Conservation (phyloP, 2,888 invertebrate genomes). For the Troides aeacus region DNA sequence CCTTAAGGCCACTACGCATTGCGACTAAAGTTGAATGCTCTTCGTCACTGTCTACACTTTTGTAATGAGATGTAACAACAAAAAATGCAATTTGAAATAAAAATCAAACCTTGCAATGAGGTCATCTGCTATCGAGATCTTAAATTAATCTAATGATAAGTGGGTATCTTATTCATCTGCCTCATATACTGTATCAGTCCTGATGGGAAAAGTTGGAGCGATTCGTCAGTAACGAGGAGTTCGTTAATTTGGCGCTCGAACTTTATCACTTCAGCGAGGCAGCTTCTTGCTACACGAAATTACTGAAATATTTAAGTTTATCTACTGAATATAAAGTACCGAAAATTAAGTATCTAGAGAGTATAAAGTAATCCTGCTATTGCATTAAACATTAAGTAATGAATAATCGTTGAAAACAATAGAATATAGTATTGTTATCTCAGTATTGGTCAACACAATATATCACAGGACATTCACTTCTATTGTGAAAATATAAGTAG, state of each 20-base stretch:
- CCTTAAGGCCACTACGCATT: too few relatives aligned
- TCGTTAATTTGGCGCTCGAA: background rate
- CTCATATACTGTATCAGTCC: background rate
- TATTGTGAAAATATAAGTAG: background rate
- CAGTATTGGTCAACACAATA: background rate
- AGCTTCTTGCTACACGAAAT: background rate
- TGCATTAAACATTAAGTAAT: too few relatives aligned
- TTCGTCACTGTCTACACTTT: too few relatives aligned
- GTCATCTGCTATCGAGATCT: background rate
- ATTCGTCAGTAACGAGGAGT: background rate
- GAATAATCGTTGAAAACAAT: too few relatives aligned
- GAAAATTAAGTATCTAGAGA: too few relatives aligned
- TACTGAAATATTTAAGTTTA: background rate
- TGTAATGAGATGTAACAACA: too few relatives aligned
- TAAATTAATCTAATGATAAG: background rate
- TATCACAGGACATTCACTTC: background rate
- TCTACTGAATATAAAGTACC: too few relatives aligned
- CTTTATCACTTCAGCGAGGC: background rate
- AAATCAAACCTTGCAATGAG: background rate
- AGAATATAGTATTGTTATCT: background rate
- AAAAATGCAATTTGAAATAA: too few relatives aligned
- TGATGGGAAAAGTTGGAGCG: constrained; percentile 11
- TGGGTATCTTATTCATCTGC: background rate
- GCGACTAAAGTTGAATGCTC: too few relatives aligned
- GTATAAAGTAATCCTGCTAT: too few relatives aligned